Evolutionary conservation across 2,888 invertebrate species (phyloP), one percentile per base, ranked within the genome.

Genomic region (Neria commutata): DNA sequence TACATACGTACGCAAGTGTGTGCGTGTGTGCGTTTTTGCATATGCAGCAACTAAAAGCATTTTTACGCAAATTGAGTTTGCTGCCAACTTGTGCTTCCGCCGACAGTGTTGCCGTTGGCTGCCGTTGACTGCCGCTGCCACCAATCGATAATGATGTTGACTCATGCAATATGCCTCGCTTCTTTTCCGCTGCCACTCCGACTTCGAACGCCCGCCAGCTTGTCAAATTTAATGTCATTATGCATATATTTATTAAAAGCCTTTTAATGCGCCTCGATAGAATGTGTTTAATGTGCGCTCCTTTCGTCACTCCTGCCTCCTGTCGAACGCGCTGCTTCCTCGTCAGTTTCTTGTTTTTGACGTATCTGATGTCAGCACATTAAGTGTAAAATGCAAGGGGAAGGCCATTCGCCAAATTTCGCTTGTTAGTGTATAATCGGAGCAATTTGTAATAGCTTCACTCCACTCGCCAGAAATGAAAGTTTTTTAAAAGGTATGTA

Each of bases 211-310:
- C 29, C 6, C 5, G 29, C 42, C 4, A 42, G 19, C 21, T 19
- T 42, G 19, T 8, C 4, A 19, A 17, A 19, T 42, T 42, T 19
- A 42, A 42, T 42, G 14, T 42, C 17, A 42, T 42, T 42, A 72
- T 71, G 21, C 19, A 21, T 46, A 68, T 71, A 72, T 73, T 72
- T 73, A 72, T 72, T 72, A 72, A 72, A 72, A 72, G 71, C 71
- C 74, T 72, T 72, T 72, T 72, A 72, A 72, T 73, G 72, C 69
- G 74, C 69, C 65, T 68, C 67, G 66, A 72, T 72, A 72, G 73
- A 72, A 69, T 8, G 21, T 23, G 69, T 61, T 42, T 42, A 42
- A 19, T 42, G 19, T 14, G n/a, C 37, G n/a, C n/a, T 19, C 14
- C 14, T 37, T 37, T 3, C 37, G 37, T n/a, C 37, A 37, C n/a